Evolutionary conservation across 2,888 invertebrate genomes (phyloP).

Genomic region (Hybos culiciformis): DNA sequence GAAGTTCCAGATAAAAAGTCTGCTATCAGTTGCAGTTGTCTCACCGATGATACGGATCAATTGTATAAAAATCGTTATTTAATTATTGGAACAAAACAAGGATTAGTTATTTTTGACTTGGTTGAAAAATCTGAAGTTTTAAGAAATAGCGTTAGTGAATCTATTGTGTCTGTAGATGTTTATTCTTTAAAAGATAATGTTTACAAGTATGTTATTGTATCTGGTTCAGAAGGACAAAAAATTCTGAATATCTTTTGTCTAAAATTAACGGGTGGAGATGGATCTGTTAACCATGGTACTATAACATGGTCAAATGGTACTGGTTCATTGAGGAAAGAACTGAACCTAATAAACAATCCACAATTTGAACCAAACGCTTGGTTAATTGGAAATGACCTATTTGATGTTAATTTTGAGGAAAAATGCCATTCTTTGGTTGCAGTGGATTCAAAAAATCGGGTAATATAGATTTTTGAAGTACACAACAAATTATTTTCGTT

Average conservation of each 20-base stretch:
- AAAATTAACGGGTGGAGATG: constrained; percentile 15
- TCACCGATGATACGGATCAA: constrained; percentile 25
- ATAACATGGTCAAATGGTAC: constrained; percentile 24
- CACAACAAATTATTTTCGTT: too few species aligned
- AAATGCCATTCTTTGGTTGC: constrained; percentile 19
- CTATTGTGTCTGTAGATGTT: constrained; percentile 29
- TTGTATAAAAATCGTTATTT: constrained; percentile 25
- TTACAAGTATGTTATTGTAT: constrained; percentile 29
- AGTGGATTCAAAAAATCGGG: constrained; percentile 27
- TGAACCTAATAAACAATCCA: constrained; percentile 15
- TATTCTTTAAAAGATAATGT: constrained; percentile 22
- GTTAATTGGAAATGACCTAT: constrained; percentile 22
- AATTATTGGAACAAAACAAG: constrained; percentile 29
- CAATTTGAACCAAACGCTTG: constrained; percentile 26
- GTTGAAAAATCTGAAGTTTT: constrained; percentile 19
- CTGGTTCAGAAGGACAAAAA: constrained; percentile 23
- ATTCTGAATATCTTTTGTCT: constrained; percentile 27
- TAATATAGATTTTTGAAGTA: too few species aligned
- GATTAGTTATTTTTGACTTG: constrained; percentile 27
- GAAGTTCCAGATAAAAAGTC: constrained; percentile 13
- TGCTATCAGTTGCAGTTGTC: constrained; percentile 25
- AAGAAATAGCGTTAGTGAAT: constrained; percentile 29
- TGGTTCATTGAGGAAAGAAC: constrained; percentile 14
- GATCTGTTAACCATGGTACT: too few species aligned
- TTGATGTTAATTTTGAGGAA: constrained; percentile 19